Evolutionary conservation across 2,797 vertebrate species (phyloP).

Genomic region (Dendrocincla fuliginosa): DNA sequence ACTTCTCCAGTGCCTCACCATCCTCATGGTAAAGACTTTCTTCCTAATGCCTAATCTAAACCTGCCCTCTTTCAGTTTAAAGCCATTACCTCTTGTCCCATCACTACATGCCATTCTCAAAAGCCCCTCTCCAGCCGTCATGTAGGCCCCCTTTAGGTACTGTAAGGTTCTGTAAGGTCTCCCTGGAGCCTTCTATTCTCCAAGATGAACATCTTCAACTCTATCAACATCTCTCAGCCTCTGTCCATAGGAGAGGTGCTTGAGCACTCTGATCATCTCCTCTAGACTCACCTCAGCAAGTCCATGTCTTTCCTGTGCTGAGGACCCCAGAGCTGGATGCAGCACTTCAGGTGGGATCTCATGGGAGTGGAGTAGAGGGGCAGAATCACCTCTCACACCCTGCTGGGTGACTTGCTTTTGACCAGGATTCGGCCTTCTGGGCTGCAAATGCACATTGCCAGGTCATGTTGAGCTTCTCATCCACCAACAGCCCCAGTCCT

Average conservation of each 20-base stretch:
- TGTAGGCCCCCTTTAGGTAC: neutral
- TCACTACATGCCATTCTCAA: neutral
- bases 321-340: neutral
- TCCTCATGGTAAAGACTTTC: neutral
- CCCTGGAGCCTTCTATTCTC: fast-evolving
- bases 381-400: neutral
- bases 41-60: neutral
- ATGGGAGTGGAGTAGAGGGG: neutral
- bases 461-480: neutral
- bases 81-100: neutral
- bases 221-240: neutral
- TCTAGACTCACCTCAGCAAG: neutral
- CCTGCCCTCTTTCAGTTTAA: neutral
- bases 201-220: neutral
- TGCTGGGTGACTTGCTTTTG: fast-evolving
- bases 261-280: neutral
- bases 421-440: neutral
- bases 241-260: neutral
- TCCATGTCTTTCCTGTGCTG: neutral
- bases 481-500: neutral
- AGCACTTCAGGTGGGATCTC: neutral
- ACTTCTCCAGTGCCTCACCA: neutral
- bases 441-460: fast-evolving
- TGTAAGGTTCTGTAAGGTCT: neutral
- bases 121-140: neutral